Percentiles rank a stretch among this genome's conserved stretches.
phyloP scores from a whole-genome alignment of 2,888 invertebrate genomes.

The Caenorhabditis sp. region DNA sequence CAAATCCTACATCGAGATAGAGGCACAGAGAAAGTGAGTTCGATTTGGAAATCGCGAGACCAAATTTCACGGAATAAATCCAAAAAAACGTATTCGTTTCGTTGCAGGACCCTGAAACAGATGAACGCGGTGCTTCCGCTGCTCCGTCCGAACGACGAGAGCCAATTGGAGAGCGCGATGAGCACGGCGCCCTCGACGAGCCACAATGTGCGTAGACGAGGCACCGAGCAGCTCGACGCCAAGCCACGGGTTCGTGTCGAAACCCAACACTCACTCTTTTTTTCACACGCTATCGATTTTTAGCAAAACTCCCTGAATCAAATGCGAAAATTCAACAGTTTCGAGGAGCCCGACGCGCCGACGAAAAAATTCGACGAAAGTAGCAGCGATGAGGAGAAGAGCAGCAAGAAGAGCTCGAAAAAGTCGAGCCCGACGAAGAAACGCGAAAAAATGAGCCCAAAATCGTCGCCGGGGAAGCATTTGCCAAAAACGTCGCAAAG shows the following conservation, averaged over 20 bases:
- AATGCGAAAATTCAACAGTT: slow-evolving; percentile 41
- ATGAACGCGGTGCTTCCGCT: slow-evolving; percentile 52
- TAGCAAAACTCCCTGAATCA: slow-evolving; percentile 45
- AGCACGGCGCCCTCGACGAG: slow-evolving; percentile 40
- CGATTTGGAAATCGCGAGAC: background rate
- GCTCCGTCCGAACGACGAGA: slow-evolving; percentile 35
- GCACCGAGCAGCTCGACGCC: slow-evolving; percentile 28
- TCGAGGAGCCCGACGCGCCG: slow-evolving; percentile 52
- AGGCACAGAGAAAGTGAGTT: slow-evolving; percentile 71
- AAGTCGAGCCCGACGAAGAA: slow-evolving; percentile 37
- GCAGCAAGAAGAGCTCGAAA: slow-evolving; percentile 47
- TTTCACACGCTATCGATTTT: background rate
- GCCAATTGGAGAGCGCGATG: slow-evolving; percentile 30
- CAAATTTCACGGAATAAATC: background rate
- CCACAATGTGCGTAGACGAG: slow-evolving; percentile 21
- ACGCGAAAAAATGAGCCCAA: slow-evolving; percentile 10
- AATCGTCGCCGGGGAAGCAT: slow-evolving; percentile 2
- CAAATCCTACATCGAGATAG: slow-evolving; percentile 70
- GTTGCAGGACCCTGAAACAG: slow-evolving; percentile 52
- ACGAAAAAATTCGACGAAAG: slow-evolving; percentile 61
- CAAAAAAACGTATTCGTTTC: background rate
- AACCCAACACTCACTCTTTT: background rate
- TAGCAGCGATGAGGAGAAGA: slow-evolving; percentile 57
- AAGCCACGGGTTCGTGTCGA: slow-evolving; percentile 22
- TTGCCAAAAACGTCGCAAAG: slow-evolving; percentile 23